These are phyloP conservation scores for Lerista edwardsae DNA, from an alignment of 2,797 vertebrate genomes.

Conservation along the genomic window DNA sequence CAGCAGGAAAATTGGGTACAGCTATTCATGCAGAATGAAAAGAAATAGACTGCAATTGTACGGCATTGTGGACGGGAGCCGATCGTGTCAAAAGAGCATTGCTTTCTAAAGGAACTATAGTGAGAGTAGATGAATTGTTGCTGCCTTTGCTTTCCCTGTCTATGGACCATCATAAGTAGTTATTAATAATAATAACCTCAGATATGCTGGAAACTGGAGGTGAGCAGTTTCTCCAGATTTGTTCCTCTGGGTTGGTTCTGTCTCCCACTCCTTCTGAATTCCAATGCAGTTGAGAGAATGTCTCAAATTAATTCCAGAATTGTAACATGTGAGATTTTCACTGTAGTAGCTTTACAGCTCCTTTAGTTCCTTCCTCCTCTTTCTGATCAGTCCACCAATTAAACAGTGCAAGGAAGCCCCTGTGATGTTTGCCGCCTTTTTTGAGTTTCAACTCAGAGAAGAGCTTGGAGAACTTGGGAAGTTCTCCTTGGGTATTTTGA, in stretches of 20 bases:
- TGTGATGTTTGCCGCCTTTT: too few species aligned
- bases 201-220: neutral
- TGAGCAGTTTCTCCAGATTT: neutral
- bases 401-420: too few species aligned
- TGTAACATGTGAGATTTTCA: neutral
- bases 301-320: neutral
- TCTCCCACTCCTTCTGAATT: neutral
- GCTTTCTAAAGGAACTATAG: neutral
- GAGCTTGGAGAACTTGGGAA: too few species aligned
- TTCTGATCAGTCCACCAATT: too few species aligned
- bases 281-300: neutral
- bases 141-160: neutral
- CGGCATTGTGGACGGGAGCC: neutral
- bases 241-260: neutral
- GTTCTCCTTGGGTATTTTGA: too few species aligned
- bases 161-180: too few species aligned
- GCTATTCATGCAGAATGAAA: neutral
- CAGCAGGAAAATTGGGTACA: conserved; percentile 17
- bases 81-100: neutral
- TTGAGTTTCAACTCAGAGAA: too few species aligned
- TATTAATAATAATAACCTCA: neutral
- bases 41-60: neutral
- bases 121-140: neutral
- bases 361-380: too few species aligned
- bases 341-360: neutral